Evolutionary conservation across 1,140 invertebrate species (phyloP).

Genomic region (Drosophila repletoides): DNA sequence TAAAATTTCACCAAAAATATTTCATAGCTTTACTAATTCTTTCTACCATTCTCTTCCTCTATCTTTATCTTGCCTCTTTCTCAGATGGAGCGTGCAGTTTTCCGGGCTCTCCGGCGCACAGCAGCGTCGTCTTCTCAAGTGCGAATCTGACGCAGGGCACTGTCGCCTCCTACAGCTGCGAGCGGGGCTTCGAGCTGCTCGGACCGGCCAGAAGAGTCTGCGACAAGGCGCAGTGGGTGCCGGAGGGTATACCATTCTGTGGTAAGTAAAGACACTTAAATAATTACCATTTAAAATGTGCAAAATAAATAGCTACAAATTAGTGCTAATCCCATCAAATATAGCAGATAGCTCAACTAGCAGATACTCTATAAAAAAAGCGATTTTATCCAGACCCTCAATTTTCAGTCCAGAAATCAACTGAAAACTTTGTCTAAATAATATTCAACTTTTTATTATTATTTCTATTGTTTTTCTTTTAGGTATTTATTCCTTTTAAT

Average conservation of each 20-base stretch:
- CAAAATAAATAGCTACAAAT: not conserved
- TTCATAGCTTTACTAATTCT: not conserved
- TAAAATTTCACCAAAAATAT: constrained; percentile 32
- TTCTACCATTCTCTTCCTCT: not conserved
- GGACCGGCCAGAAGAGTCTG: constrained; percentile 92
- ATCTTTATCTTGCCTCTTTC: not conserved
- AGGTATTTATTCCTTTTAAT: too few relatives aligned
- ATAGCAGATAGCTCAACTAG: not conserved
- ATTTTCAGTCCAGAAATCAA: too few relatives aligned
- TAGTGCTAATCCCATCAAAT: too few relatives aligned
- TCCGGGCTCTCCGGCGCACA: constrained; percentile 96
- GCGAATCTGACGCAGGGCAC: constrained; percentile 86
- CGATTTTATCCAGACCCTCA: too few relatives aligned
- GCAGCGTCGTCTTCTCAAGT: constrained; percentile 89
- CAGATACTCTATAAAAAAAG: not conserved
- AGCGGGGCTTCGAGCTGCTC: constrained; percentile 94
- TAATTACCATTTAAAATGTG: not conserved
- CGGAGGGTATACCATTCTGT: constrained; percentile 96
- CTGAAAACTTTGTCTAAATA: too few relatives aligned
- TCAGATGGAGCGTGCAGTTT: constrained; percentile 87
- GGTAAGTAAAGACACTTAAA: constrained; percentile 87
- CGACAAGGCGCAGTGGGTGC: constrained; percentile 92
- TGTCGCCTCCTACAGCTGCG: constrained; percentile 93
- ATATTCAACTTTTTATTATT: too few relatives aligned
- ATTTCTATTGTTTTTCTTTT: too few relatives aligned